These are phyloP conservation scores for Cyclargus thomasi DNA, from an alignment of 1,140 invertebrate species.

Conservation along the genomic window DNA sequence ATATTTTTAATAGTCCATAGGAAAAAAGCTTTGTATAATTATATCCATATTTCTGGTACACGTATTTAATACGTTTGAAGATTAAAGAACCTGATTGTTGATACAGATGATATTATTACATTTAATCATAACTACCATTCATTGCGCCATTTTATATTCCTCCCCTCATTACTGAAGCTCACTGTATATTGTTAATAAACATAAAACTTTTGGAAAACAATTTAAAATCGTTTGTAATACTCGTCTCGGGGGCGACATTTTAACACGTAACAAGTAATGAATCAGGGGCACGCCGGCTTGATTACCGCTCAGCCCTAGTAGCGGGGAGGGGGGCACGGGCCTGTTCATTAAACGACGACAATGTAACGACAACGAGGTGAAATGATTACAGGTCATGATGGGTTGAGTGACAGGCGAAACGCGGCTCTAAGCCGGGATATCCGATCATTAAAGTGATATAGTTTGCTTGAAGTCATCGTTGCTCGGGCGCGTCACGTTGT, in stretches of 20 bases:
- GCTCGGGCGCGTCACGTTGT: no score
- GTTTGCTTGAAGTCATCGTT: background rate
- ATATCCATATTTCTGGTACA: no score
- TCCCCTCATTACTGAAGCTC: background rate
- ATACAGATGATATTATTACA: no score
- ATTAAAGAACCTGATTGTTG: no score
- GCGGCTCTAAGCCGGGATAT: background rate
- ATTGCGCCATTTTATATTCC: background rate
- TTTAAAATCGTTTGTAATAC: slow-evolving; percentile 13
- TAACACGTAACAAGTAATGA: slow-evolving; percentile 28
- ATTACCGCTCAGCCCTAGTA: slow-evolving; percentile 34
- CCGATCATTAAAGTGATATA: background rate
- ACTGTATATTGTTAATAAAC: background rate
- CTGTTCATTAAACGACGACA: slow-evolving; percentile 57
- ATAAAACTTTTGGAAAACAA: background rate
- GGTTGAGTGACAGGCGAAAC: slow-evolving; percentile 14
- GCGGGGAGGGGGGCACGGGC: slow-evolving; percentile 31
- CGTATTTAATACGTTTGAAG: no score
- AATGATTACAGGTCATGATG: slow-evolving; percentile 45
- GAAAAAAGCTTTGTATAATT: no score
- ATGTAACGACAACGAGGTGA: slow-evolving; percentile 47
- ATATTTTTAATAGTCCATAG: no score
- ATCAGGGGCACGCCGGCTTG: slow-evolving; percentile 30
- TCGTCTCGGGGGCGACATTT: slow-evolving; percentile 19
- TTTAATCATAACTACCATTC: no score